Evolutionary conservation across 2,113 vertebrate genomes (phyloP).

Genomic region (Antechinus flavipes): DNA sequence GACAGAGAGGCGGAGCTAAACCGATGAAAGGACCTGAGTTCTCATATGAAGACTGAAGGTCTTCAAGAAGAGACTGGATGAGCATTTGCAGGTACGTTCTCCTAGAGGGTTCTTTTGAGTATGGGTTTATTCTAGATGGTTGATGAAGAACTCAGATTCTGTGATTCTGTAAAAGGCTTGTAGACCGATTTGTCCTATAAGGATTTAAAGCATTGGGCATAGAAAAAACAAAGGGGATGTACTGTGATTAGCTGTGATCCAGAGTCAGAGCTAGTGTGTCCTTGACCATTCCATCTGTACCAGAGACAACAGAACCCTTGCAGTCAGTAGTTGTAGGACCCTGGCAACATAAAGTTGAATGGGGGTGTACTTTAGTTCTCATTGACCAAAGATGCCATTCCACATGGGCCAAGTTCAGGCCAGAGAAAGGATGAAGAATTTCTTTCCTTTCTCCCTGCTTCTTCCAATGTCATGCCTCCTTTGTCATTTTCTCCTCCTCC

Average conservation of each 20-base stretch:
- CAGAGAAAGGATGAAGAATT: background rate
- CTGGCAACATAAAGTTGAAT: background rate
- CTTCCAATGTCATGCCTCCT: background rate
- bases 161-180: background rate
- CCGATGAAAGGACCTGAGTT: background rate
- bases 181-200: background rate
- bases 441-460: background rate
- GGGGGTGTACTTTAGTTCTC: slow-evolving; percentile 1
- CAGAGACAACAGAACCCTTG: background rate
- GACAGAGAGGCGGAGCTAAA: background rate
- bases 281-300: background rate
- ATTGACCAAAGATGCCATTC: background rate
- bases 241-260: background rate
- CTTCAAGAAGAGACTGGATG: background rate
- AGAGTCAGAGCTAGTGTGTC: background rate
- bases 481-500: slow-evolving; percentile 8
- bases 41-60: background rate
- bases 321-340: background rate
- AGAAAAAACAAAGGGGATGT: background rate
- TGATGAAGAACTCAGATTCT: background rate
- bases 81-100: background rate
- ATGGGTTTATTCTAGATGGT: too few relatives aligned
- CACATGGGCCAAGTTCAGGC: background rate
- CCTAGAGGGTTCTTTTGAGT: background rate
- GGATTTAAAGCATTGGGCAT: background rate